A percentile compares a stretch with the other conserved stretches of the same genome.
phyloP scores from a whole-genome alignment of 2,888 invertebrate genomes.

The Lypha dubia region DNA sequence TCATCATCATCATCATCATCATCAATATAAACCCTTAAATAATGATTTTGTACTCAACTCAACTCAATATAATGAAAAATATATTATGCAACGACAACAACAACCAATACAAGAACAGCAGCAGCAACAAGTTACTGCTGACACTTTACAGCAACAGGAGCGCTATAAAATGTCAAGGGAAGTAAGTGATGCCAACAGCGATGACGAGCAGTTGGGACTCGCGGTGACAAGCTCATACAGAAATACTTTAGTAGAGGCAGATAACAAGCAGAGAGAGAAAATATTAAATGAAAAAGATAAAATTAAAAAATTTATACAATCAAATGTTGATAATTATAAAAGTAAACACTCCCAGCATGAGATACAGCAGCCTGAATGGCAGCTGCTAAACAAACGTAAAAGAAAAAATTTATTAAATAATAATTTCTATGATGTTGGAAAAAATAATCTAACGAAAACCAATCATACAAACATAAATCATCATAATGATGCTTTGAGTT shows the following conservation, averaged over 20 bases:
- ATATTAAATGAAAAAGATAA: conserved; percentile 27
- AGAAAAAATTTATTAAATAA: conserved; percentile 48
- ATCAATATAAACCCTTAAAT: no score
- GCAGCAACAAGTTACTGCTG: conserved; percentile 33
- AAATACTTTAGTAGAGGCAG: conserved; percentile 23
- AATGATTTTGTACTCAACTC: conserved; percentile 33
- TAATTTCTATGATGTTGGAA: conserved; percentile 30
- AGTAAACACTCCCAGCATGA: conserved; percentile 13
- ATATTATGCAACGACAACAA: conserved; percentile 42
- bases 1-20: conserved; percentile 4
- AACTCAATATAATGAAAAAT: conserved; percentile 37
- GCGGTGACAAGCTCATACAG: neutral
- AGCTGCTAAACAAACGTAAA: conserved; percentile 44
- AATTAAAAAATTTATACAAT: conserved; percentile 12
- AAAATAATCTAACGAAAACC: conserved; percentile 16
- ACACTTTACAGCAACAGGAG: conserved; percentile 1
- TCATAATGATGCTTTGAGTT: neutral
- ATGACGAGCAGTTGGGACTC: neutral
- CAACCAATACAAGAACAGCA: neutral
- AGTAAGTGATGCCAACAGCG: conserved; percentile 8
- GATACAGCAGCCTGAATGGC: neutral
- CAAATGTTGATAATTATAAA: conserved; percentile 20
- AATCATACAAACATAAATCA: conserved; percentile 41
- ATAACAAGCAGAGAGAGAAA: conserved; percentile 36
- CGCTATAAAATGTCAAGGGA: conserved; percentile 47